These are phyloP conservation scores for Ficedula albicollis DNA, from an alignment of 2,797 vertebrate species.

Conservation along the genomic window DNA sequence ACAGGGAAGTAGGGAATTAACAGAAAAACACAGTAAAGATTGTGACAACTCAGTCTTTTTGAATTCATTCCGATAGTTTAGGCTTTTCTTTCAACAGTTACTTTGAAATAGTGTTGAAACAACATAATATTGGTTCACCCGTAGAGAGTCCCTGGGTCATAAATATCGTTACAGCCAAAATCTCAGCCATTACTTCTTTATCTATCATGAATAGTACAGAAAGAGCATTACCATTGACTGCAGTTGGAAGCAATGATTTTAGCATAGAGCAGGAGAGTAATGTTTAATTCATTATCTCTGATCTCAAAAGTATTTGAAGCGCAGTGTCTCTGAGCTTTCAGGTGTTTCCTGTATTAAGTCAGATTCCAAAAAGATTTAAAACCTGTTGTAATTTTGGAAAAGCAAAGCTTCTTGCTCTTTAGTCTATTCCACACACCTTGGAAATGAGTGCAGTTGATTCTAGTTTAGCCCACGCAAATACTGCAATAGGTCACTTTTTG, in stretches of 20 bases:
- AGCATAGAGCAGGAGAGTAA: background rate
- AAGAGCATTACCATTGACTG: background rate
- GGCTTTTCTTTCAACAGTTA: background rate
- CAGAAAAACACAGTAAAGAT: background rate
- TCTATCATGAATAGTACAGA: background rate
- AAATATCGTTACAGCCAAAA: background rate
- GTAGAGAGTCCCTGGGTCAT: background rate
- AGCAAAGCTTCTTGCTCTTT: conserved; percentile 56
- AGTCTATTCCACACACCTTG: background rate
- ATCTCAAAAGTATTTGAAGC: background rate
- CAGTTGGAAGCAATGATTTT: background rate
- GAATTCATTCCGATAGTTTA: background rate
- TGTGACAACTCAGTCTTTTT: conserved; percentile 3
- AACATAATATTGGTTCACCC: background rate
- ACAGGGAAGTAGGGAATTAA: background rate
- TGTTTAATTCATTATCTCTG: background rate
- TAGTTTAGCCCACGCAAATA: conserved; percentile 36
- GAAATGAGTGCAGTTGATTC: background rate
- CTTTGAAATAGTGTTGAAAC: background rate
- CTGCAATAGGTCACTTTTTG: conserved; percentile 27
- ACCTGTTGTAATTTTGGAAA: conserved; percentile 26
- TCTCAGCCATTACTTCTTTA: background rate
- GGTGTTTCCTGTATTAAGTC: background rate
- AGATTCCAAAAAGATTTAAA: conserved; percentile 46
- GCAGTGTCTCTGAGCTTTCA: background rate